Evolutionary conservation across 2,797 vertebrate species (phyloP).

Genomic region (Perodicticus potto): DNA sequence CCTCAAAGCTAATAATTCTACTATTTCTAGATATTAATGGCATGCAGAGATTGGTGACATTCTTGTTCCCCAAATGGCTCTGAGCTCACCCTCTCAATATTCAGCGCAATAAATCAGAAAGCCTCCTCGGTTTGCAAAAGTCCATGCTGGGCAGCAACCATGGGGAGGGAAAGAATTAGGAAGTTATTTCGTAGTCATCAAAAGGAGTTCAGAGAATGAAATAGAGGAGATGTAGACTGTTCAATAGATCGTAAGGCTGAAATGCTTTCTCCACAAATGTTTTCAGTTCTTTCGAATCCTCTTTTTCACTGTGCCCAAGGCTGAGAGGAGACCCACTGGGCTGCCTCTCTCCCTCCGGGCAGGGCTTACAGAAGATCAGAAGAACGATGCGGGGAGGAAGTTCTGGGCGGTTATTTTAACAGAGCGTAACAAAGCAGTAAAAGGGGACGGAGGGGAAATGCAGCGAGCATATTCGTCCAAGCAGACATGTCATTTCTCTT

Average conservation of each 20-base stretch:
- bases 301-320: slow-evolving; percentile 35
- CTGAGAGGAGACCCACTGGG: slow-evolving; percentile 25
- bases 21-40: slow-evolving; percentile 35
- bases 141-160: neutral
- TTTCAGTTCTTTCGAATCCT: slow-evolving; percentile 61
- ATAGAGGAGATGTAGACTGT: neutral
- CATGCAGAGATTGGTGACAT: neutral
- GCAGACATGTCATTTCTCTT: slow-evolving; percentile 11
- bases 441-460: slow-evolving; percentile 26
- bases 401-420: slow-evolving; percentile 61
- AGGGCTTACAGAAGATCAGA: slow-evolving; percentile 54
- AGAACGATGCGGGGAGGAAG: slow-evolving; percentile 64
- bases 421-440: slow-evolving; percentile 38
- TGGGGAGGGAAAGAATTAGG: neutral
- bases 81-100: neutral
- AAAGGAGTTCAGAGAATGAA: slow-evolving; percentile 54
- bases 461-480: neutral
- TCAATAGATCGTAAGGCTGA: slow-evolving; percentile 46
- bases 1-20: neutral
- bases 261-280: slow-evolving; percentile 47
- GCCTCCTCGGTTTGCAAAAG: neutral
- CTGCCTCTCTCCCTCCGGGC: neutral
- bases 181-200: neutral
- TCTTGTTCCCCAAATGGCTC: neutral
- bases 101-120: neutral